phyloP scores from a whole-genome alignment of 2,113 vertebrate species.

The Nothoprocta pentlandii region DNA sequence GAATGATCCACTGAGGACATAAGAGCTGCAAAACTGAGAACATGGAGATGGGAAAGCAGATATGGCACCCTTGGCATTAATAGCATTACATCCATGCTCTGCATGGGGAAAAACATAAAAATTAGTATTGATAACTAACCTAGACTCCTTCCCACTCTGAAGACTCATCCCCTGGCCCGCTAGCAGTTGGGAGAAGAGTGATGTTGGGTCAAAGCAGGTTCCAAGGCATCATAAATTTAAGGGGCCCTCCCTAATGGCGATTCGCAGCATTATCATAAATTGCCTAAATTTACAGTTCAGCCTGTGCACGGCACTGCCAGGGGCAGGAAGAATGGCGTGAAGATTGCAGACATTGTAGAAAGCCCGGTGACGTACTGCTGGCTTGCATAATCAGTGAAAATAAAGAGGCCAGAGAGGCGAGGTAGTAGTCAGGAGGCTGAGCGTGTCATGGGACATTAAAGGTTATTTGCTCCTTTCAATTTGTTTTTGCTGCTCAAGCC shows the following conservation, averaged over 20 bases:
- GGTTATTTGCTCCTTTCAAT: slow-evolving; percentile 19
- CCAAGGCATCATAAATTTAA: not conserved
- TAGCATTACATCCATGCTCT: not conserved
- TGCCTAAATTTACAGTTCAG: not conserved
- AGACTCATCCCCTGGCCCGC: not conserved
- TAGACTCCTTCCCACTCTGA: not conserved
- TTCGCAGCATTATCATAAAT: not conserved
- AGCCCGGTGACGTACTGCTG: not conserved
- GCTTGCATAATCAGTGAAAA: not conserved
- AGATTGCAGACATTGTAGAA: not conserved
- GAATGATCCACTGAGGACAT: not conserved
- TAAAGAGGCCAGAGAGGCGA: not conserved
- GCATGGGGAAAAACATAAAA: not conserved
- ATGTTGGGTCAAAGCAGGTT: not conserved
- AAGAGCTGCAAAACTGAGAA: not conserved
- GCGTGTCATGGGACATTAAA: slow-evolving; percentile 10
- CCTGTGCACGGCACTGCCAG: not conserved
- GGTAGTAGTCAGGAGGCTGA: not conserved
- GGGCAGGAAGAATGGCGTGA: not conserved
- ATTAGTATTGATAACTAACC: not conserved
- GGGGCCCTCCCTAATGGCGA: not conserved
- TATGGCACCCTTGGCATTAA: not conserved
- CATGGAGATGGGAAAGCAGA: not conserved
- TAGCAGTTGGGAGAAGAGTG: not conserved
- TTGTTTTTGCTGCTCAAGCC: not conserved